phyloP scores from a whole-genome alignment of 2,797 vertebrate species.

The Sebastes oblongus region DNA sequence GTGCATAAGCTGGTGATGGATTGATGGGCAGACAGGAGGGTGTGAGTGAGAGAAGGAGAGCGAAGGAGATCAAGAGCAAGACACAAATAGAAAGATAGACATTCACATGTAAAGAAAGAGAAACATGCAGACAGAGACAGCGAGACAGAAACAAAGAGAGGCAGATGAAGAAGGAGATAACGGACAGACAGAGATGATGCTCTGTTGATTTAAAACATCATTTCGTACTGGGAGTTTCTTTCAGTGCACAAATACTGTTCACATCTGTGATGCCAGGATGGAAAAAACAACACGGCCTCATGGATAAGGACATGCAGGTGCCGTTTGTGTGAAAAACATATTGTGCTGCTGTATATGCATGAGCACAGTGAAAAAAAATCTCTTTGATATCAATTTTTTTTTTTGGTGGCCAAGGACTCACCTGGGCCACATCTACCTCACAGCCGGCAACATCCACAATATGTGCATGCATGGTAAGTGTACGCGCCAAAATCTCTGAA shows the following conservation, averaged over 20 bases:
- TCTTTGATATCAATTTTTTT: background rate
- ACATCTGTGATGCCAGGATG: background rate
- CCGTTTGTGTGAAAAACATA: background rate
- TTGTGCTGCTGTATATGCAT: background rate
- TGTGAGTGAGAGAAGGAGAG: constrained; percentile 34
- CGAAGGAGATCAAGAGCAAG: constrained; percentile 43
- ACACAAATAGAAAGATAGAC: constrained; percentile 8
- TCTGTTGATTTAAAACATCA: background rate
- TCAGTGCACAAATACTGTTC: background rate
- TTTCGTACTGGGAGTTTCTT: background rate
- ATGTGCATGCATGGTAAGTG: background rate
- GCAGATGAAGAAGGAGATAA: background rate
- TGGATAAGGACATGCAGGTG: background rate
- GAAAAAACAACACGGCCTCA: background rate
- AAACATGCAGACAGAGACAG: background rate
- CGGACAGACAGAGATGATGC: background rate
- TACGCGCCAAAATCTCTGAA: background rate
- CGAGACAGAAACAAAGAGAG: background rate
- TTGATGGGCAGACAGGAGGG: constrained; percentile 55
- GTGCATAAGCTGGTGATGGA: constrained; percentile 65
- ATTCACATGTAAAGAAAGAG: constrained; percentile 9
- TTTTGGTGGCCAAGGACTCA: background rate
- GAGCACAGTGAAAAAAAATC: background rate
- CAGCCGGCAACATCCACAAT: background rate
- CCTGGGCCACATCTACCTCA: background rate